A percentile compares a stretch with the other conserved stretches of the same genome.
phyloP scores from a whole-genome alignment of 1,140 invertebrate genomes.

The Drosophila arawakana region DNA sequence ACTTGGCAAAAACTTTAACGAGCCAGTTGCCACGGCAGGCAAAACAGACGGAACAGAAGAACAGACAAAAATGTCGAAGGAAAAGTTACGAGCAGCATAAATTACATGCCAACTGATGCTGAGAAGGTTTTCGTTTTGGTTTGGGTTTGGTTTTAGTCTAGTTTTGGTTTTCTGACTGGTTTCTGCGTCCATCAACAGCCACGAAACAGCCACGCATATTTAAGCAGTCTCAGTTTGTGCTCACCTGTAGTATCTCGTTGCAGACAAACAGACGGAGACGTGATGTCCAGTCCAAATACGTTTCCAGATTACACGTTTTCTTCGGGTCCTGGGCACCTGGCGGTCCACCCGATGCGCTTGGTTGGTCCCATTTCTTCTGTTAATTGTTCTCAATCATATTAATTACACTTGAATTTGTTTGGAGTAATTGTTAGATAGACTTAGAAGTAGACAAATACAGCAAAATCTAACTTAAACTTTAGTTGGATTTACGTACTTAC shows the following conservation, averaged over 20 bases:
- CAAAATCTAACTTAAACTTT: no score
- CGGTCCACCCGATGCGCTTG: conserved; percentile 73
- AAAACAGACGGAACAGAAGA: conserved; percentile 3
- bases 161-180: neutral
- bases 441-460: no score
- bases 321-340: conserved; percentile 81
- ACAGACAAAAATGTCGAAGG: conserved; percentile 18
- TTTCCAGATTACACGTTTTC: conserved; percentile 84
- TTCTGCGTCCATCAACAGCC: conserved; percentile 22
- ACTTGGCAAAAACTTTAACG: conserved; percentile 41
- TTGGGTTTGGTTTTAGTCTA: neutral
- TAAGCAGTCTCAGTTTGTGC: conserved; percentile 19
- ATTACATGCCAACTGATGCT: conserved; percentile 24
- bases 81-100: conserved; percentile 37
- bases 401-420: neutral
- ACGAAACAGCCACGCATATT: conserved; percentile 32
- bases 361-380: conserved; percentile 84
- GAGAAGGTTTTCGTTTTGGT: neutral
- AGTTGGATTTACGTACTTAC: conserved; percentile 36
- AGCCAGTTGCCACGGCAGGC: conserved; percentile 8
- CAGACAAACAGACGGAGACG: conserved; percentile 83
- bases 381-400: neutral
- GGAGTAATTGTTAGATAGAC: neutral
- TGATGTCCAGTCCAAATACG: conserved; percentile 84
- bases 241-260: conserved; percentile 84